A percentile compares a stretch with the other conserved stretches of the same genome.
phyloP scores from a whole-genome alignment of 2,113 vertebrate genomes.

The Gnathonemus echidnorhynchus region DNA sequence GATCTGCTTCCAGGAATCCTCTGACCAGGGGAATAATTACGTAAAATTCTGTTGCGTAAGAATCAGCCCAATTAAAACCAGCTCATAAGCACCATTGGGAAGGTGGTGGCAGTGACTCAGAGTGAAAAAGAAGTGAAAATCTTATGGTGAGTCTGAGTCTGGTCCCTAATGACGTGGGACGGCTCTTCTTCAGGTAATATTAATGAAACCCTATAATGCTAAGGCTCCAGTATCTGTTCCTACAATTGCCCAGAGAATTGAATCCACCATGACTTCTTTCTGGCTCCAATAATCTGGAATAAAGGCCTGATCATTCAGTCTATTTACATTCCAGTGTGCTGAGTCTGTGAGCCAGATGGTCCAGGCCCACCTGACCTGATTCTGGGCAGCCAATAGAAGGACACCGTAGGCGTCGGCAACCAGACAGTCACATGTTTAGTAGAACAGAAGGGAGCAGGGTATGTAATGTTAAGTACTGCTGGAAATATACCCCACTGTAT shows the following conservation, averaged over 20 bases:
- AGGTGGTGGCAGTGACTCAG: neutral
- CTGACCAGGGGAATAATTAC: neutral
- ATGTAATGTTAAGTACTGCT: neutral
- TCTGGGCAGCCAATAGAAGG: neutral
- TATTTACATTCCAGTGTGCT: conserved; percentile 1
- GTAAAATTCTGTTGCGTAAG: neutral
- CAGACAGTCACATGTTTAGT: neutral
- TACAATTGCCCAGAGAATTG: neutral
- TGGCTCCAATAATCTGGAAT: neutral
- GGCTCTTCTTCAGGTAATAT: neutral
- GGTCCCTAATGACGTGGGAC: neutral
- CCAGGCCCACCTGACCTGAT: neutral
- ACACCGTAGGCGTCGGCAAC: neutral
- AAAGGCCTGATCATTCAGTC: neutral
- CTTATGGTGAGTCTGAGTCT: neutral
- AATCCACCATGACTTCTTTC: neutral
- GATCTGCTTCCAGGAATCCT: neutral
- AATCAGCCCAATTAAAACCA: neutral
- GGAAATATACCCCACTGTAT: neutral
- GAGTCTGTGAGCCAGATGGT: neutral
- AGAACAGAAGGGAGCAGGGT: neutral
- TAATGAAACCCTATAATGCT: neutral
- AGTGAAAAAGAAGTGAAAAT: neutral
- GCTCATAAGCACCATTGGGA: neutral
- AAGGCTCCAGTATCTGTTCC: neutral